Base-by-base conservation (phyloP, 2,888 invertebrate genomes). In the Melieria crassipennis region DNA sequence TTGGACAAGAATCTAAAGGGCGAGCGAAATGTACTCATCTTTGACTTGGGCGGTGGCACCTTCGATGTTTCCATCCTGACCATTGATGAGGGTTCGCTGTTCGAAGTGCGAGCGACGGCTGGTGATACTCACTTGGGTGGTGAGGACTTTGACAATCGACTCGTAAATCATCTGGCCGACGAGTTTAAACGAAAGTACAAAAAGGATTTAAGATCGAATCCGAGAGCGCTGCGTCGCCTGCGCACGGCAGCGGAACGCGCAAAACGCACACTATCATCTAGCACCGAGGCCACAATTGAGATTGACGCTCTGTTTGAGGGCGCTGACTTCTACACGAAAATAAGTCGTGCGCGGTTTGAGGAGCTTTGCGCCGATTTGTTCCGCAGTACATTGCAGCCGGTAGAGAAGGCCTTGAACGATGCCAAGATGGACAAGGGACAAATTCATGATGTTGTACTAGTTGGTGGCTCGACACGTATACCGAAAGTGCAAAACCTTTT, bases 41-140 rank as follows among this genome's bases (percentile, higher is more conserved):
- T 85, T 67, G 85, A 85, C 70, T 75, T 85, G 78, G 85, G 85
- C 74, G 97, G 98, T 83, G 97, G 96, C 79, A 97, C 96, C 78
- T 97, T 98, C 86, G 97, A 98, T 89, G 97, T 97, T 52, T 97
- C 97, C 75, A 94, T 97, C 82, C 88, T 97, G 79, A 96, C 96
- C 78, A 97, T 97, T 84, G 97, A 96, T 87, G 96, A 97, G 85
- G 92, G 96, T 88, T 82, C 82, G 0, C 90, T 94, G 80, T 96
- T 96, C 87, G 97, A 97, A 85, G 97, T 96, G 7, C 95, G 95
- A 84, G 93, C 96, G 6, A 97, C 96, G 42, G 95, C 95, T 74
- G 96, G 96, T 74, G 96, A 97, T 85, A 97, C 96, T 73, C 96
- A 96, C 83, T 90, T 96, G 87, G 96, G 95, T 79, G 95, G 95